Evolutionary conservation across 2,888 invertebrate genomes (phyloP), one percentile per base, ranked within the genome.

Genomic region (Macrophya alboannulata): DNA sequence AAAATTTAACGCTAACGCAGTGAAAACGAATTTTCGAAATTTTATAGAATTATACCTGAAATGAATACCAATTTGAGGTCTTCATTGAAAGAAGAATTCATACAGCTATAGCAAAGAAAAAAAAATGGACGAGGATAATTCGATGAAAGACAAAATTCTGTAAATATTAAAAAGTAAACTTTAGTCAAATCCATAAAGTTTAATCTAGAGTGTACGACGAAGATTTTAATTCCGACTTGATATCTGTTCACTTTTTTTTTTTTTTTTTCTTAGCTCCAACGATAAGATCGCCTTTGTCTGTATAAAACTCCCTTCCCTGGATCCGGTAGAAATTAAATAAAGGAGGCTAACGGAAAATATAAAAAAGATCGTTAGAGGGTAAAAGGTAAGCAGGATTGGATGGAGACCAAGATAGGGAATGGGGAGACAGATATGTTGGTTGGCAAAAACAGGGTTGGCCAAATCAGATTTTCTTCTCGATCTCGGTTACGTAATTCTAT

Each of bases 361-460:
- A 74, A 74, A 74, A 74, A 74, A 43, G 45, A 74, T 74, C 72
- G 72, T 74, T 74, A 74, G 72, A 15, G 45, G 72, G 72, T 74
- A 74, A 74, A 74, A 74, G 72, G 72, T 74, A 74, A 74, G 72
- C 72, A 72, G 72, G 72, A 74, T 74, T 74, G 43, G 72, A 74
- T 74, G 72, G 45, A n/a, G 72, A 74, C 72, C 43, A 21, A 45
- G 72, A 74, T 74, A 74, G 45, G 25, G 21, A 21, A 74, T 37
- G 25, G 37, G 37, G 68, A 43, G 43, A n/a, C 21, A 25, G 43
- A 43, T n/a, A n/a, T 43, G 72, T 43, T 8, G 43, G 21, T 4
- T 2, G 12, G 31, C 31, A 31, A 12, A 43, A 25, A 72, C 45
- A 21, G 43, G 43, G 72, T 45, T 74, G 45, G 45, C 72, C 72